Base-by-base conservation (phyloP, 2,888 invertebrate species). In the Stramonita haemastoma region DNA sequence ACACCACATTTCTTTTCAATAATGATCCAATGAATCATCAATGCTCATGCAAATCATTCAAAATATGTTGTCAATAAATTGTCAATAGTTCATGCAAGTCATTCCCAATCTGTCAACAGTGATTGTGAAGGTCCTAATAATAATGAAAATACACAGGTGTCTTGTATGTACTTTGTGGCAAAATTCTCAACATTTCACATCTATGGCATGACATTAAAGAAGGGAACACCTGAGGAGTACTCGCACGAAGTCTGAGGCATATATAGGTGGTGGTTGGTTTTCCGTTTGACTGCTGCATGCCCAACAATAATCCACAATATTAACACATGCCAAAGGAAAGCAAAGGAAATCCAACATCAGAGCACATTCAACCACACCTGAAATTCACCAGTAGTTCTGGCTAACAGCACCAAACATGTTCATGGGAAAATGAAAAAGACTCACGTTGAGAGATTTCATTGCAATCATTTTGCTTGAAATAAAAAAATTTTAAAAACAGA, bases 211-310 rank as follows among this genome's bases (percentile, higher is more conserved):
- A 79, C 34, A 34, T 15, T 5, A 17, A 79, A 32, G 2, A 46
- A 46, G 26, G 6, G 26, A 83, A 83, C 36, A 83, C 81, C 81
- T 83, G 36, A 83, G 36, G 11, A 83, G 46, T 26, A 29, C 36
- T 36, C 81, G 81, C 36, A 29, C 46, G 81, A 46, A 83, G 81
- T 83, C 81, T 29, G 81, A 83, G 36, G 81, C 81, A 83, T 83
- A 83, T 36, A 83, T 36, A 17, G 81, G 36, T 36, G 26, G 19
- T 26, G 66, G 66, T 66, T 46, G 46, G 46, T 79, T 79, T 11
- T 83, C 81, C 26, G 22, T 22, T 22, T 29, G 11, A 46, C 46
- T 46, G 81, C 81, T 17, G 46, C 81, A 83, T 83, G 81, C 46
- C 81, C 17, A 83, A 83, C 13, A 15, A 83, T 15, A 34, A 8